Evolutionary conservation across 1,140 invertebrate genomes (phyloP).

Genomic region (Caerostris darwini): DNA sequence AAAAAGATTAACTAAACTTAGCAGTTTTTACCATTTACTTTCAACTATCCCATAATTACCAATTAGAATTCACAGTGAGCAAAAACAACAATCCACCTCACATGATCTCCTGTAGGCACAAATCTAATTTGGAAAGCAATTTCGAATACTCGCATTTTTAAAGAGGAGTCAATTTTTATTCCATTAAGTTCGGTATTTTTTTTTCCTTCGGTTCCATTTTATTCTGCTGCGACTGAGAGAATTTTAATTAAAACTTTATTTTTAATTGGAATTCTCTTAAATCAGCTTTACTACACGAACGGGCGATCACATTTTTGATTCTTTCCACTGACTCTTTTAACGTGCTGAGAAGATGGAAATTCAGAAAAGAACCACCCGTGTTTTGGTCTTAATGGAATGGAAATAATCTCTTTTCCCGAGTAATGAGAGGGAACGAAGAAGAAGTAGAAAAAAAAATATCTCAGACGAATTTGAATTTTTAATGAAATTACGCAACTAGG

Average conservation of each 20-base stretch:
- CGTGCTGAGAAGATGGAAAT: not conserved
- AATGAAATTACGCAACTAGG: not conserved
- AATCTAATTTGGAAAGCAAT: not conserved
- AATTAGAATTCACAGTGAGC: no score
- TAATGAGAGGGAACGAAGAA: no score
- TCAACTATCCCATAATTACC: no score
- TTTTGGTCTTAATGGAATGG: not conserved
- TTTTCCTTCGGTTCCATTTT: not conserved
- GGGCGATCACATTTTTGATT: not conserved
- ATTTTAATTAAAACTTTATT: not conserved
- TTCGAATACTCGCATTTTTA: not conserved
- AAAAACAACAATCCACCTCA: not conserved
- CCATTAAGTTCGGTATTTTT: not conserved
- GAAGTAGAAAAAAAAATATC: not conserved
- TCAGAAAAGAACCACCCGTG: not conserved
- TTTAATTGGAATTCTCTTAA: not conserved
- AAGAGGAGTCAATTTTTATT: not conserved
- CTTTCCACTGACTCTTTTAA: not conserved
- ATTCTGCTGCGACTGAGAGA: not conserved
- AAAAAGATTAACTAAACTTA: no score
- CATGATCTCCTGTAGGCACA: not conserved
- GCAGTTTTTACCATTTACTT: no score
- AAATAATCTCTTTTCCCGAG: not conserved
- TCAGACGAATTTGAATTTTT: not conserved
- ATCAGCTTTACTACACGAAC: not conserved